Evolutionary conservation across 64 coral and sea anemone genomes (phyloP), one percentile per base, ranked within the genome.

Genomic region (Acropora yongei): DNA sequence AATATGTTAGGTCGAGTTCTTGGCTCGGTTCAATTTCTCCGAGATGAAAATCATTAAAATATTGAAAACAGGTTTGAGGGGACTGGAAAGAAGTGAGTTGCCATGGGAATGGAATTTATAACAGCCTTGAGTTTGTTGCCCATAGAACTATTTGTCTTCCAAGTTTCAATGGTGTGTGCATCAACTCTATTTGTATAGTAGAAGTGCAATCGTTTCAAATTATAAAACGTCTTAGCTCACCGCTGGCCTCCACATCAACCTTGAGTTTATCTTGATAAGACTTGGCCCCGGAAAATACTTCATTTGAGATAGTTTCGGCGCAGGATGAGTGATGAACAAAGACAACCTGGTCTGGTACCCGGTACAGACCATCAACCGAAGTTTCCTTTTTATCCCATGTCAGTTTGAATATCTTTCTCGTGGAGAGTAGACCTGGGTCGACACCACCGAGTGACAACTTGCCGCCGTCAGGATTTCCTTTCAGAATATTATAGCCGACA

Each of bases 231-330:
- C 1, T 57, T 19, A 3, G 2, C 86, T 77, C n/a, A 88, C 73
- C 86, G 8, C 8, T 77, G 1, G 86, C 48, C 0, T 7, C 14
- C 0, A 88, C 73, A 46, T 77, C 86, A 63, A 77, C 43, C 53
- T 44, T 88, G 8, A 88, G 72, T 77, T 88, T 51, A 47, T 77
- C 12, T 48, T 88, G 86, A 45, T 88, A 88, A 6, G 71, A 57
- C 40, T 88, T 88, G 12, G 13, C 18, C 0, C 72, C 86, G 13
- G 71, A 42, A 7, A 88, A 49, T 10, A 63, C 75, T 12, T 77
- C 39, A 2, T 75, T 88, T 18, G 18, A 58, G n/a, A 13, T 57
- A 5, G 45, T 58, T 14, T 71, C 19, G 6, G 58, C 47, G 75
- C 86, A 77, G 30, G 86, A 88, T 0, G 11, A 10, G 2, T 49